phyloP scores from a whole-genome alignment of 2,888 invertebrate genomes.

The Sarcophaga caerulescens region DNA sequence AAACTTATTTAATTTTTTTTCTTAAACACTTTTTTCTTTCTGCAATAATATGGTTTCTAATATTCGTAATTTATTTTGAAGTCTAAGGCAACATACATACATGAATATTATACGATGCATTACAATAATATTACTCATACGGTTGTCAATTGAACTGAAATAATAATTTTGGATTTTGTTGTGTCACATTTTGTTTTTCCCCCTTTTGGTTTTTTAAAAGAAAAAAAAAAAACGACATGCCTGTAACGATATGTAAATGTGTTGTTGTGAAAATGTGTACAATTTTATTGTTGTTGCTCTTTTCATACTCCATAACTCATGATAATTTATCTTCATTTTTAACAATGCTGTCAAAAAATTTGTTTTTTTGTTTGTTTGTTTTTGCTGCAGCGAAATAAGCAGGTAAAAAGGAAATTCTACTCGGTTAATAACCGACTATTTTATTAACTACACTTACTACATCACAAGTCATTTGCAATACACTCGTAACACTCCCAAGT shows the following conservation, averaged over 20 bases:
- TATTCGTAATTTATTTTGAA: too few relatives aligned
- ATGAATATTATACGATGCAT: background rate
- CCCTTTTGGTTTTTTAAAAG: background rate
- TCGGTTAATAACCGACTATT: too few relatives aligned
- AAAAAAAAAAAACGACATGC: background rate
- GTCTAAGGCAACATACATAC: background rate
- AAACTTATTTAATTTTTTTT: too few relatives aligned
- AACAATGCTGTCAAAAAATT: slow-evolving; percentile 65
- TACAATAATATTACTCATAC: slow-evolving; percentile 23
- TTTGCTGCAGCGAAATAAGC: background rate
- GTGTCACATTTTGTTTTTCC: background rate
- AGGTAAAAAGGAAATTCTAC: too few relatives aligned
- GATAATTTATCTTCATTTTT: slow-evolving; percentile 76
- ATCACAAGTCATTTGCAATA: too few relatives aligned
- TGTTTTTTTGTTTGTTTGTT: background rate
- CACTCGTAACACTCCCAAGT: too few relatives aligned
- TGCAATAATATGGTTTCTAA: too few relatives aligned
- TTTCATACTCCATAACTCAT: slow-evolving; percentile 72
- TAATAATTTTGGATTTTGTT: slow-evolving; percentile 4
- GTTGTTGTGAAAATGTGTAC: slow-evolving; percentile 64
- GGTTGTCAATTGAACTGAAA: slow-evolving; percentile 15
- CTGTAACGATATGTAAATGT: slow-evolving; percentile 18
- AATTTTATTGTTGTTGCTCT: slow-evolving; percentile 9
- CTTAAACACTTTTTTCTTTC: too few relatives aligned
- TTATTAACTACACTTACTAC: too few relatives aligned